Evolutionary conservation across 2,797 vertebrate species (phyloP), one percentile per base, ranked within the genome.

Genomic region (Ataeniobius toweri): DNA sequence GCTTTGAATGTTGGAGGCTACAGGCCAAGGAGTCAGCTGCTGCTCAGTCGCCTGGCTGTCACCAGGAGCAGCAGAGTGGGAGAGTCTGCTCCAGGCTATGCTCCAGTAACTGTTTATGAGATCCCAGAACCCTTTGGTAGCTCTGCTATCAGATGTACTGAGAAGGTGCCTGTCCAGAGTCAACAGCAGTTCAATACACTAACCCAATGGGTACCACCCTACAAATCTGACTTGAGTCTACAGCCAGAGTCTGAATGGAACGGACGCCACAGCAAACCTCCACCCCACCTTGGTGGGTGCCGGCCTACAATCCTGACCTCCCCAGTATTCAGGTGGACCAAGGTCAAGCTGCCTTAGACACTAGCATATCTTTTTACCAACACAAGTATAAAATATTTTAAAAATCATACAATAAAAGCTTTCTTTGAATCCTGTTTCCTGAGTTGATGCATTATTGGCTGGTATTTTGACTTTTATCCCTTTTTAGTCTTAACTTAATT

Each of bases 61-160:
- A 24, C 50, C 0, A 56, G 36, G 2, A 44, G 1, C 14, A 8
- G 74, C 48, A 1, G 39, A 0, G 41, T 2, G 0, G 76, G 39
- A 24, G 0, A 12, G 7, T 48, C 77, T 0, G 20, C 5, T 20
- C 20, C 1, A 6, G 28, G 0, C 0, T 84, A 71, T 0, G 71
- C 77, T 39, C 86, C 83, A 0, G 82, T 73, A 0, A 68, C 0
- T 1, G 20, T 13, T 22, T 0, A 72, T 16, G 4, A 0, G 1
- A 88, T 94, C 83, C 93, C 91, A 0, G 0, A 58, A 0, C 12
- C 0, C 1, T 89, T 80, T 0, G 91, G 92, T 0, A 90, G 92
- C 13, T 61, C 0, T 0, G 0, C 73, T 0, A 92, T 94, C 79
- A 85, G 80, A 20, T 73, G 91, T n/a, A 16, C 82, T 83, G 18